phyloP scores from a whole-genome alignment of 1,140 invertebrate species.

The Battus philenor region DNA sequence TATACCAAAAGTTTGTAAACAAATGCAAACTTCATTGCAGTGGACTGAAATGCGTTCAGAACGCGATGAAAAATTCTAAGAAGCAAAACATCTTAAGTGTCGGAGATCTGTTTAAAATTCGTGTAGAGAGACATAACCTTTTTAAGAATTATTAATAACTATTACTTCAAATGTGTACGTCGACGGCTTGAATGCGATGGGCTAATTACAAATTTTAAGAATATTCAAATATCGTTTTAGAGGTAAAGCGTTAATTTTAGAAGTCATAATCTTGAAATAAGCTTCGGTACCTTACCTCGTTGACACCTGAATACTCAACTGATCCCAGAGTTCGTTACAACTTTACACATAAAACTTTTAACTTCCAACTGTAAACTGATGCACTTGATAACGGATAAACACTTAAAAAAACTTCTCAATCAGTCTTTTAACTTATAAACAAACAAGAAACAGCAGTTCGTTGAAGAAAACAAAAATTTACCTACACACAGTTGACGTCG shows the following conservation, averaged over 20 bases:
- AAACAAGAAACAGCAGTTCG: conserved; percentile 63
- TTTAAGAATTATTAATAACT: conserved; percentile 66
- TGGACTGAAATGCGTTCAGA: neutral
- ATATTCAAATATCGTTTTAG: conserved; percentile 31
- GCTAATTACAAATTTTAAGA: conserved; percentile 42
- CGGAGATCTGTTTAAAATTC: conserved; percentile 30
- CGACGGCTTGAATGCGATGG: conserved; percentile 19
- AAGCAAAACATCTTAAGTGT: conserved; percentile 8
- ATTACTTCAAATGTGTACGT: conserved; percentile 30
- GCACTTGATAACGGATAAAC: conserved; percentile 41
- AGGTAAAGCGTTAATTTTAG: conserved; percentile 59
- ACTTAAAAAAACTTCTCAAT: conserved; percentile 46
- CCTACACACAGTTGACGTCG: conserved; percentile 66
- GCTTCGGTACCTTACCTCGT: conserved; percentile 74
- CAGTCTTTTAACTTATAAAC: conserved; percentile 61
- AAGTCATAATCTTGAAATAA: conserved; percentile 66
- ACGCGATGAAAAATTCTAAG: conserved; percentile 1
- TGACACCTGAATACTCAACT: conserved; percentile 73
- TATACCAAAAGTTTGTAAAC: conserved; percentile 29
- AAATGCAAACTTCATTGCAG: conserved; percentile 13
- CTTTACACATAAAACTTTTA: conserved; percentile 64
- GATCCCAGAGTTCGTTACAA: conserved; percentile 71
- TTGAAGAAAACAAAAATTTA: conserved; percentile 68
- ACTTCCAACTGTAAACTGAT: conserved; percentile 44
- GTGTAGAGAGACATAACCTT: conserved; percentile 63